Evolutionary conservation across 2,797 vertebrate genomes (phyloP), one percentile per base, ranked within the genome.

Genomic region (Champsocephalus esox): DNA sequence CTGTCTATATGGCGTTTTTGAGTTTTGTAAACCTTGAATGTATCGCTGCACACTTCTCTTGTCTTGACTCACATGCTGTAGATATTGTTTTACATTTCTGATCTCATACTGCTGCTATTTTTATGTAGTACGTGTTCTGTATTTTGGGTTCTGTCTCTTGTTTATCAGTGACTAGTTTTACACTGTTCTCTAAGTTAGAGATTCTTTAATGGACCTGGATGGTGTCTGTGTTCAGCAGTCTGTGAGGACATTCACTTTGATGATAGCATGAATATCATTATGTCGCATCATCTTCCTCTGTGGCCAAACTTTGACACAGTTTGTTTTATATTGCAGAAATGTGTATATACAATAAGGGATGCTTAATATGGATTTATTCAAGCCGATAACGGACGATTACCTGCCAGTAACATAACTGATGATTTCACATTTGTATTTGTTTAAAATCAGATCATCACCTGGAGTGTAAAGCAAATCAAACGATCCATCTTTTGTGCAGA

Each of bases 41-140:
- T 74, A 21, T 19, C n/a, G 11, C 56, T 55, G 12, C 48, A 55
- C 28, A 13, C 3, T 57, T 52, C 4, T 64, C 44, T 52, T 71
- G 17, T 14, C 3, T 60, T 1, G 28, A 28, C 28, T 28, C 28
- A 28, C 28, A 5, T 28, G 5, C 71, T 70, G 61, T 55, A 9
- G 0, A 19, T 70, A 14, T 68, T 51, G 75, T 78, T 48, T 71
- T 12, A 66, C 34, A 43, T 17, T 17, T 45, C 13, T 75, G 9
- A 28, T 62, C 55, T 55, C 4, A 9, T 49, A 56, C 56, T 57
- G 74, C 77, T 84, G 82, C 73, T 81, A 17, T 62, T 73, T 69
- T 61, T 48, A 49, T 48, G 19, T 28, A 0, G 7, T 41, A 32
- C 57, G 1, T 38, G 19, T 10, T 66, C 7, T 54, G 0, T 64